phyloP scores from a whole-genome alignment of 2,888 invertebrate species.

The Protophormia terraenovae region DNA sequence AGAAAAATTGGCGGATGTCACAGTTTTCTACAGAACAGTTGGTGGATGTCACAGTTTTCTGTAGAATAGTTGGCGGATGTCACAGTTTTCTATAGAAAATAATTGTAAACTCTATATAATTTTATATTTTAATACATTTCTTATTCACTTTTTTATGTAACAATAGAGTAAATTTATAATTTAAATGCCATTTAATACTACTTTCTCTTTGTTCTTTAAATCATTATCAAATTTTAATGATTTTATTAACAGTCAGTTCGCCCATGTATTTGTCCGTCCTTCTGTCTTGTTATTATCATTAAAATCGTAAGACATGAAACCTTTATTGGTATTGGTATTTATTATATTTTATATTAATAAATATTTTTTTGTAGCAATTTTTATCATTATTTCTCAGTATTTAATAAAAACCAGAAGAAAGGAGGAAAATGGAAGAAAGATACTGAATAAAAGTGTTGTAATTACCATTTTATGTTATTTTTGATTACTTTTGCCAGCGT shows the following conservation, averaged over 20 bases:
- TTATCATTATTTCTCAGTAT: neutral
- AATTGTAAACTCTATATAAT: too few relatives aligned
- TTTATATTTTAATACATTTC: too few relatives aligned
- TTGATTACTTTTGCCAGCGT: constrained; percentile 23
- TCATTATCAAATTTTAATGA: neutral
- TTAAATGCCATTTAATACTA: too few relatives aligned
- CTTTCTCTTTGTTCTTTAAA: neutral
- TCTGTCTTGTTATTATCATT: neutral
- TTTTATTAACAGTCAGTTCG: neutral
- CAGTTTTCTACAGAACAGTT: too few relatives aligned
- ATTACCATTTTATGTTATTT: constrained; percentile 33
- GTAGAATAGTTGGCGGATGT: too few relatives aligned
- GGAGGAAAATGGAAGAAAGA: neutral
- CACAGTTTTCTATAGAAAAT: too few relatives aligned
- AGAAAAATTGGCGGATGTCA: too few relatives aligned
- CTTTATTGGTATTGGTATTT: neutral
- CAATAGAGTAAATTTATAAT: too few relatives aligned
- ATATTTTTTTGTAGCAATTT: neutral
- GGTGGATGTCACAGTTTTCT: too few relatives aligned
- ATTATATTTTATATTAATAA: neutral
- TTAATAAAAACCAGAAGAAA: neutral
- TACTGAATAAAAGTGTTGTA: neutral
- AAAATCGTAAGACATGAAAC: neutral
- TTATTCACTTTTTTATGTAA: too few relatives aligned
- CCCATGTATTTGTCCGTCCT: neutral